Evolutionary conservation across 2,113 vertebrate genomes (phyloP).

Genomic region (Oryzias celebensis): DNA sequence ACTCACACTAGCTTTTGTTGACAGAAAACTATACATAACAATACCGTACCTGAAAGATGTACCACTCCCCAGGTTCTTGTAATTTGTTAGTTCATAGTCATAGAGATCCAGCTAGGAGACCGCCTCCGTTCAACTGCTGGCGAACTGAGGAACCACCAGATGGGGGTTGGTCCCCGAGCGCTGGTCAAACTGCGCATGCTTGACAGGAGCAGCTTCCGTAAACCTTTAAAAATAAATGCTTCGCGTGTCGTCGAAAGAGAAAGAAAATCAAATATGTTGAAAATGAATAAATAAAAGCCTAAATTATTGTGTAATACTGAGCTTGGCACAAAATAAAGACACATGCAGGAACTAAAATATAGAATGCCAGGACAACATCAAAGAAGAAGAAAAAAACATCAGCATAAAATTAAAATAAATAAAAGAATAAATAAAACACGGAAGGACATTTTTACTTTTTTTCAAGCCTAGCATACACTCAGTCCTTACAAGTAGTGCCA

Average conservation of each 20-base stretch:
- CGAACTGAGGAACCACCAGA: conserved; percentile 30
- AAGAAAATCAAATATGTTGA: too few relatives aligned
- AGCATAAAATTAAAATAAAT: too few relatives aligned
- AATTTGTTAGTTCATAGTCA: conserved; percentile 24
- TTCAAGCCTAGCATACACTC: too few relatives aligned
- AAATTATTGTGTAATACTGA: too few relatives aligned
- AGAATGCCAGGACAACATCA: too few relatives aligned
- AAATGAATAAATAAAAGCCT: too few relatives aligned
- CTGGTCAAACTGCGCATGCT: not conserved
- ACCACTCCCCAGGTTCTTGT: conserved; percentile 17
- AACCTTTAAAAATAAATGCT: conserved; percentile 42
- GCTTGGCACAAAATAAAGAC: too few relatives aligned
- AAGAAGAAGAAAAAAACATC: too few relatives aligned
- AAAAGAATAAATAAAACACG: too few relatives aligned
- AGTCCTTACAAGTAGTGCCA: too few relatives aligned
- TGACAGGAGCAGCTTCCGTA: conserved; percentile 6
- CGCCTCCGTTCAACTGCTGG: conserved; percentile 26
- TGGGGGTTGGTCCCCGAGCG: conserved; percentile 56
- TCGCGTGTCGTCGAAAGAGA: not conserved
- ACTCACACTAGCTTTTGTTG: not conserved
- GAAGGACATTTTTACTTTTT: too few relatives aligned
- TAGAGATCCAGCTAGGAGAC: conserved; percentile 20
- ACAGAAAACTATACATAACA: not conserved
- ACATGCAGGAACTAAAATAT: too few relatives aligned
- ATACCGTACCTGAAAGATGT: conserved; percentile 33